Percentiles rank a stretch among this genome's conserved stretches.
Evolutionary conservation across 2,888 invertebrate species (phyloP).

Genomic region (Eumerus sabulonum): DNA sequence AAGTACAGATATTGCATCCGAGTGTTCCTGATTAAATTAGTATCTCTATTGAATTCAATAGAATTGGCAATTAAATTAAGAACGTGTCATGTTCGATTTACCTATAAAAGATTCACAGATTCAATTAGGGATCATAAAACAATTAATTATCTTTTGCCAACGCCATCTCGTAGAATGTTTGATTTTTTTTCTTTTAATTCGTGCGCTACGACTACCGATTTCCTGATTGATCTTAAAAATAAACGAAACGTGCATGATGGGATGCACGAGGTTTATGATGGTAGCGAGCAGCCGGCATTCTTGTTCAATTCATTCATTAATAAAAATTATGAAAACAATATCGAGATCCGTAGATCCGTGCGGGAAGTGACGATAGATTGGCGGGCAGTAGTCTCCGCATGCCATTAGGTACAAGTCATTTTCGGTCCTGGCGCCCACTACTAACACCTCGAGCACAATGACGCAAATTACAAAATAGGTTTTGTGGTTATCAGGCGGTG

Average conservation of each 20-base stretch:
- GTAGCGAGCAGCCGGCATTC: slow-evolving; percentile 32
- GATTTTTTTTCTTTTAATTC: neutral
- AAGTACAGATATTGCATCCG: slow-evolving; percentile 28
- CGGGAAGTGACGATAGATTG: slow-evolving; percentile 7
- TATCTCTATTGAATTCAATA: slow-evolving; percentile 60
- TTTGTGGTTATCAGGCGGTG: slow-evolving; percentile 27
- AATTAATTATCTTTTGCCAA: slow-evolving; percentile 58
- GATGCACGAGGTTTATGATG: no score
- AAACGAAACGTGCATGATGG: slow-evolving; percentile 12
- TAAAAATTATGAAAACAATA: slow-evolving; percentile 68
- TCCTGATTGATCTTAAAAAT: slow-evolving; percentile 44
- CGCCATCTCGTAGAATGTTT: slow-evolving; percentile 19
- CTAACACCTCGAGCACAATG: slow-evolving; percentile 52
- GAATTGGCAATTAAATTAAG: slow-evolving; percentile 68
- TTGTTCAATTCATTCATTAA: slow-evolving; percentile 63
- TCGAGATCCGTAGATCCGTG: slow-evolving; percentile 39
- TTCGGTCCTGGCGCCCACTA: slow-evolving; percentile 20
- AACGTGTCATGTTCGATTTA: slow-evolving; percentile 68
- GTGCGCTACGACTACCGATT: neutral
- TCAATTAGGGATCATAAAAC: slow-evolving; percentile 65
- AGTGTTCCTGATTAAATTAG: slow-evolving; percentile 59
- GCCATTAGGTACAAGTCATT: slow-evolving; percentile 54
- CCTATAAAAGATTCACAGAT: slow-evolving; percentile 62
- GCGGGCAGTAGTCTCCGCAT: slow-evolving; percentile 23
- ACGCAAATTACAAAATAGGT: slow-evolving; percentile 62